These are phyloP conservation scores for Zoanthus gigantus DNA, from an alignment of 92 coral and sea anemone species.

Conservation along the genomic window DNA sequence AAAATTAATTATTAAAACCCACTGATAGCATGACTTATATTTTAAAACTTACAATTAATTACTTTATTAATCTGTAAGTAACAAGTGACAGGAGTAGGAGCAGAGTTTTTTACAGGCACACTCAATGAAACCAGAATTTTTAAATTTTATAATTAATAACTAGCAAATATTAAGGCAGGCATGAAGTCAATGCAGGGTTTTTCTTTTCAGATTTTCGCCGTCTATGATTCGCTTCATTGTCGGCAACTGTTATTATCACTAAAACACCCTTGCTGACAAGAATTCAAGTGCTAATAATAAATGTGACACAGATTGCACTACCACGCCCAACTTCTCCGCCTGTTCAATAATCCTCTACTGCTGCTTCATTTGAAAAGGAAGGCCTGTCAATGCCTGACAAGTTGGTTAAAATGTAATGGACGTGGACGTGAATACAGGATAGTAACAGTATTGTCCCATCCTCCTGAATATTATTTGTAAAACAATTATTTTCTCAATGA, in stretches of 20 bases:
- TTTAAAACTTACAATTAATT: neutral
- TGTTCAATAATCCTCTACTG: no score
- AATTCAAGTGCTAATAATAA: no score
- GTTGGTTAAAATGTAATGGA: conserved; percentile 1
- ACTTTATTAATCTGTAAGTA: neutral
- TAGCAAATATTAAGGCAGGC: no score
- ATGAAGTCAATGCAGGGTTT: no score
- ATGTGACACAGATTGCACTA: no score
- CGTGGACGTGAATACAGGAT: neutral
- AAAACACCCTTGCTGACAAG: no score
- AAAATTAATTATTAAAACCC: neutral
- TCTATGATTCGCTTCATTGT: no score
- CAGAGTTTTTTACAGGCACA: neutral
- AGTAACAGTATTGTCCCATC: neutral
- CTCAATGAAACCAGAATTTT: neutral
- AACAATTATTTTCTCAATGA: neutral
- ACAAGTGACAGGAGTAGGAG: neutral
- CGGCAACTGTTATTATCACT: no score
- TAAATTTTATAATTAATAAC: no score
- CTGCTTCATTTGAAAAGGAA: no score
- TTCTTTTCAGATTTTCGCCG: no score
- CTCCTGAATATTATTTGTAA: neutral
- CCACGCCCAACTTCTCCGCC: no score
- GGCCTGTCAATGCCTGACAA: neutral
- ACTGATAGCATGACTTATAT: neutral